A percentile compares a stretch with the other conserved stretches of the same genome.
Conservation (phyloP, 2,888 invertebrate genomes). For the Amphimallon solstitiale region DNA sequence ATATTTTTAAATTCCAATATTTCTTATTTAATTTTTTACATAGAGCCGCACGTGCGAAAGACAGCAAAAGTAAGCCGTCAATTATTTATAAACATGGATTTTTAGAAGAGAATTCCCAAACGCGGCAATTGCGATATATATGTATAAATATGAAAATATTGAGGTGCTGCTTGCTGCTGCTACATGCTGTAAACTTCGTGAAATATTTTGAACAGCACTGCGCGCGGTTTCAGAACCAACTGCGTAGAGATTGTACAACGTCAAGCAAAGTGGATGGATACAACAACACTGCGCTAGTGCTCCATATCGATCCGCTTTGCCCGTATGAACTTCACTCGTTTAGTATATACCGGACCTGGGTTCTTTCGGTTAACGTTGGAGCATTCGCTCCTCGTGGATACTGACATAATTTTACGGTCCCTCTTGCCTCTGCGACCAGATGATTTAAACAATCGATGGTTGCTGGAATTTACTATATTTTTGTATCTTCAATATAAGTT, state of each 20-base stretch:
- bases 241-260: conserved; percentile 33
- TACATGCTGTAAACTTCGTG: conserved; percentile 29
- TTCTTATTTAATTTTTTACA: too few relatives aligned
- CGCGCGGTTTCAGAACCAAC: conserved; percentile 40
- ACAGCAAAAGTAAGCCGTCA: background rate
- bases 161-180: conserved; percentile 25
- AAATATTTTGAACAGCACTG: conserved; percentile 31
- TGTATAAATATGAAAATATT: background rate
- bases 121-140: conserved; percentile 1
- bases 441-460: too few relatives aligned
- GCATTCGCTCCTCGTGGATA: conserved; percentile 31
- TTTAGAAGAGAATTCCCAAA: background rate
- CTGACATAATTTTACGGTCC: conserved; percentile 5
- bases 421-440: background rate
- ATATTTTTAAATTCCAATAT: too few relatives aligned
- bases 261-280: conserved; percentile 29
- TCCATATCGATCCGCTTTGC: conserved; percentile 43
- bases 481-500: too few relatives aligned
- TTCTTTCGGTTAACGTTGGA: conserved; percentile 33
- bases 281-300: conserved; percentile 37
- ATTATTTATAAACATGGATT: background rate
- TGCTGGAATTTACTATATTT: too few relatives aligned
- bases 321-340: conserved; percentile 13
- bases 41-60: too few relatives aligned
- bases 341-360: conserved; percentile 36